Conservation (phyloP, 2,888 invertebrate genomes). For the Coremacera marginata region DNA sequence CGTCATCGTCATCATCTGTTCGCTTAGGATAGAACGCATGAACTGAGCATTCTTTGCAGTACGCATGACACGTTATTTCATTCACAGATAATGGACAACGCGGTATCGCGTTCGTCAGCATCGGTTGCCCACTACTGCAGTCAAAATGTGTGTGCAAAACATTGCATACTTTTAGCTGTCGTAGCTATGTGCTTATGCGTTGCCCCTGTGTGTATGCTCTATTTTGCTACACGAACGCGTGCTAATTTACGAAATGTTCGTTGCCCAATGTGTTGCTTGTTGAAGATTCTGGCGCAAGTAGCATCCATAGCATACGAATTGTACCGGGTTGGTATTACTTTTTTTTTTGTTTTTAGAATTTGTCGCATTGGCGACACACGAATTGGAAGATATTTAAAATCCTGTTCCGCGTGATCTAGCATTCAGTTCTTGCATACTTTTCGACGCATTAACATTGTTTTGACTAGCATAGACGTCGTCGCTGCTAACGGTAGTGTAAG, state of each 20-base stretch:
- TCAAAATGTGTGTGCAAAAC: neutral
- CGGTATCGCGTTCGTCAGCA: neutral
- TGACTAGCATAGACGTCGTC: neutral
- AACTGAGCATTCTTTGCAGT: conserved; percentile 11
- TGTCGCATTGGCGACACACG: neutral
- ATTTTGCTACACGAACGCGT: conserved; percentile 18
- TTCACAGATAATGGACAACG: conserved; percentile 36
- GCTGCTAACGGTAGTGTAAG: neutral
- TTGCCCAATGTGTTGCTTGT: neutral
- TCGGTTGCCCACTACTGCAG: neutral
- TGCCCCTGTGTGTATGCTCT: no score
- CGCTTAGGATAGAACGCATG: neutral
- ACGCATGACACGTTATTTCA: conserved; percentile 42
- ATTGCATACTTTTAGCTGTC: neutral
- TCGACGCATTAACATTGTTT: conserved; percentile 55
- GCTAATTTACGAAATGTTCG: conserved; percentile 1
- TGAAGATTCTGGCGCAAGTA: conserved; percentile 13
- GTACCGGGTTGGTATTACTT: neutral
- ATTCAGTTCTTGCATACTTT: conserved; percentile 65
- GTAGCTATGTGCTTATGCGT: neutral
- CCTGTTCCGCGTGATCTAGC: conserved; percentile 61
- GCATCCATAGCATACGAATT: neutral
- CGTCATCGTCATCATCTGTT: neutral
- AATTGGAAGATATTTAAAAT: conserved; percentile 54
- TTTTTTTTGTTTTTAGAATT: neutral